These are phyloP conservation scores for Sylvilagus bachmani DNA, from an alignment of 2,113 vertebrate species.

Conservation along the genomic window DNA sequence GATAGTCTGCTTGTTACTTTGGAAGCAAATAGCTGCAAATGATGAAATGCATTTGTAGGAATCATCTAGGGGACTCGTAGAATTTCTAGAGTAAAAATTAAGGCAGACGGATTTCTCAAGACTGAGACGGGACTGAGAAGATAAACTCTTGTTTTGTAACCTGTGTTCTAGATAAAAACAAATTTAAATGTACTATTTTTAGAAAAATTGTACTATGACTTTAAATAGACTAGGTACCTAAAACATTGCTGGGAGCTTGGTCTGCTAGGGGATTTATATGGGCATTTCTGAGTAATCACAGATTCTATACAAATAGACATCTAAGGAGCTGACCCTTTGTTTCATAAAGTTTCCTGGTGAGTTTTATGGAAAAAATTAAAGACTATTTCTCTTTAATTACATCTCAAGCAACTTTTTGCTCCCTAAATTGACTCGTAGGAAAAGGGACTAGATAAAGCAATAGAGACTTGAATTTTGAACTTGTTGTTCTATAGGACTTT, in stretches of 20 bases:
- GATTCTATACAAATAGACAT: neutral
- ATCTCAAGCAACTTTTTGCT: neutral
- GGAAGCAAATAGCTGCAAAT: neutral
- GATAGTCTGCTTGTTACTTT: neutral
- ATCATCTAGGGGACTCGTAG: neutral
- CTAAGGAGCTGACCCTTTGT: neutral
- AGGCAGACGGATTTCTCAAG: neutral
- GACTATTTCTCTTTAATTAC: neutral
- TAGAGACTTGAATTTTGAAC: neutral
- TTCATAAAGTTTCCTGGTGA: neutral
- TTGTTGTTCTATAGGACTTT: neutral
- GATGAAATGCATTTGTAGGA: neutral
- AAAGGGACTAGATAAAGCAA: neutral
- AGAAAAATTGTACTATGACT: neutral
- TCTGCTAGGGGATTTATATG: neutral
- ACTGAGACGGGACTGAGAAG: neutral
- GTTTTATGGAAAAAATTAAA: neutral
- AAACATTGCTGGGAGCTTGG: neutral
- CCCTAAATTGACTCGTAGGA: neutral
- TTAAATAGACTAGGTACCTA: neutral
- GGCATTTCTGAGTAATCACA: neutral
- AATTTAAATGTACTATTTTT: neutral
- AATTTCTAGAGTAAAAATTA: neutral
- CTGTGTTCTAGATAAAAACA: neutral
- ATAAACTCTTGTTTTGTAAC: neutral